Conservation (phyloP, 1,140 invertebrate species). For the Lepidurus apus region DNA sequence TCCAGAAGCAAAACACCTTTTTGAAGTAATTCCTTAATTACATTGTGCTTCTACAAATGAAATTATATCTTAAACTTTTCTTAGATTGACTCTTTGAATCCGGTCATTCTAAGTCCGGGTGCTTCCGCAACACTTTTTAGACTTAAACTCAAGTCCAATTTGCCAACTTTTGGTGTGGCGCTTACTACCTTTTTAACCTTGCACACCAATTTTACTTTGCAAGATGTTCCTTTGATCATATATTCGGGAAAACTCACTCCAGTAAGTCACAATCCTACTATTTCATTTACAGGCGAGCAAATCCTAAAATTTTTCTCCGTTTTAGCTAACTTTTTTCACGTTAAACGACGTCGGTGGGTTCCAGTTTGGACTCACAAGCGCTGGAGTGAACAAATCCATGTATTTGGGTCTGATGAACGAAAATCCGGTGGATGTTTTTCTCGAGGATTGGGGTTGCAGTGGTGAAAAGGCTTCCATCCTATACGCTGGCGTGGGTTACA, state of each 20-base stretch:
- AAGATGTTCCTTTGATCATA: conserved; percentile 63
- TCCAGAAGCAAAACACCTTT: conserved; percentile 54
- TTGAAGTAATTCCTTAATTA: conserved; percentile 46
- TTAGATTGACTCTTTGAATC: conserved; percentile 57
- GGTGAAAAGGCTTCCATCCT: conserved; percentile 60
- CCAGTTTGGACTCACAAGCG: conserved; percentile 69
- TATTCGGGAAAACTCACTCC: conserved; percentile 65
- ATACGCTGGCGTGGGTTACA: conserved; percentile 63
- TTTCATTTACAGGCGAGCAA: not conserved
- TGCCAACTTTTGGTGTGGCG: conserved; percentile 53
- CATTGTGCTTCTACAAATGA: not conserved
- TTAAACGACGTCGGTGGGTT: conserved; percentile 52
- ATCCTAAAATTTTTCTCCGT: not conserved
- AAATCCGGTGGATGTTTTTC: conserved; percentile 65
- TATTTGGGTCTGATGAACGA: conserved; percentile 68
- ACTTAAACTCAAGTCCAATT: conserved; percentile 52
- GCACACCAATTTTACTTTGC: conserved; percentile 66
- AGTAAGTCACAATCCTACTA: conserved; percentile 43
- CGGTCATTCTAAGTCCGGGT: conserved; percentile 56
- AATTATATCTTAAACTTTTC: conserved; percentile 44
- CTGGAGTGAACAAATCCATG: conserved; percentile 59
- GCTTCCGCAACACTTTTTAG: conserved; percentile 56
- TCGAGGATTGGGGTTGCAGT: conserved; percentile 62
- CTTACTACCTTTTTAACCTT: conserved; percentile 60
- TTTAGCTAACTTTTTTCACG: not conserved